Evolutionary conservation across 1,140 invertebrate genomes (phyloP).

Genomic region (Parasteatoda tepidariorum): DNA sequence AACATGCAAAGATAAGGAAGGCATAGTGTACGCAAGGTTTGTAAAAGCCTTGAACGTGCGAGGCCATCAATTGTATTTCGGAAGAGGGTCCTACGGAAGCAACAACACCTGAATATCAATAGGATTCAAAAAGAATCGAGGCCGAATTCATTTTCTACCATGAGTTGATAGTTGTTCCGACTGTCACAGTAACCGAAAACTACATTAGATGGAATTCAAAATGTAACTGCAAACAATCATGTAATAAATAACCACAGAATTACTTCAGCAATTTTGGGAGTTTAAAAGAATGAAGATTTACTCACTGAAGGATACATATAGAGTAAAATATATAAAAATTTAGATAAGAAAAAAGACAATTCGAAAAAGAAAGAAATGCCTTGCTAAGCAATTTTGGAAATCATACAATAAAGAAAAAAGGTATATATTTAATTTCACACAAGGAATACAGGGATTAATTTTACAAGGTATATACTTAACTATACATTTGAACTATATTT

Average conservation of each 20-base stretch:
- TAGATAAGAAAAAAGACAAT: too few species aligned
- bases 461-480: too few species aligned
- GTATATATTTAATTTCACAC: too few species aligned
- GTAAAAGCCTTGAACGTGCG: constrained; percentile 19
- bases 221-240: neutral
- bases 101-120: constrained; percentile 14
- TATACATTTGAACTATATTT: too few species aligned
- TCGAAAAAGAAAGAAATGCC: too few species aligned
- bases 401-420: too few species aligned
- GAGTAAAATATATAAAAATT: too few species aligned
- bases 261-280: neutral
- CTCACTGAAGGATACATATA: too few species aligned
- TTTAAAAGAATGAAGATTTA: neutral
- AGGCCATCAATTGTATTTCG: constrained; percentile 32
- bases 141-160: constrained; percentile 19
- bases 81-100: neutral
- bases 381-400: too few species aligned
- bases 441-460: too few species aligned
- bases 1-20: neutral
- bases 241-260: neutral
- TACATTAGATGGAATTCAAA: neutral
- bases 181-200: constrained; percentile 1
- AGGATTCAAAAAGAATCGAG: constrained; percentile 1
- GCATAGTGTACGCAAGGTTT: neutral
- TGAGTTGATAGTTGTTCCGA: neutral